Base-by-base conservation (phyloP, 2,888 invertebrate genomes). In the Homarus gammarus region DNA sequence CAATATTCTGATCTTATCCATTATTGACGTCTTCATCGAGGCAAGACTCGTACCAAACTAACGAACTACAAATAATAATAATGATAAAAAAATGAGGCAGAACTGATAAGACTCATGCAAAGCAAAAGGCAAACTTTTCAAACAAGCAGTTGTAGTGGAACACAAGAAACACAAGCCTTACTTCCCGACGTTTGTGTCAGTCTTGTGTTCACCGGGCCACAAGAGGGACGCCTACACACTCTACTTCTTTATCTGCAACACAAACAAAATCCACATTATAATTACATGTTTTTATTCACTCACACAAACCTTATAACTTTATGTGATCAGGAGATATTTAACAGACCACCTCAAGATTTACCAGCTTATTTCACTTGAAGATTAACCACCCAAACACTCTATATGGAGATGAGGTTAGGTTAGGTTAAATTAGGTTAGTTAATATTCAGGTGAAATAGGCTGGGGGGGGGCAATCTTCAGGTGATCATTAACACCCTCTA, bases 1-100 rank as follows among this genome's bases (percentile, higher is more conserved):
- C 40, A 89, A 68, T 38, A 89, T 89, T 40, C 84, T 33, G 44
- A 89, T 78, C 51, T 89, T 89, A 78, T 89, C 88, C 88, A 89
- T 89, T n/a, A 84, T 68, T 77, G 82, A 64, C 18, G 83, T 68
- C 86, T 79, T 86, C 79, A 85, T 85, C 49, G 27, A 64, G 12
- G 36, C 2, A 12, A 15, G 40, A 38, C 51, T 18, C 72, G 51
- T 33, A 72, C 22, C n/a, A 22, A 72, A 83, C 83, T 72, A 83
- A 79, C 22, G 44, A 27, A 72, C 83, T 72, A 83, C 72, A 72
- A 72, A 36, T 33, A 72, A 51, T 33, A 72, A 40, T 18, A 40
- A 40, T 40, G n/a, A n/a, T n/a, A n/a, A n/a, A 8, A 6, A 77
- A 27, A 22, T 10, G n/a, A n/a, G 31, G 70, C 12, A n/a, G 22